Percentiles rank a stretch among this genome's conserved stretches.
These are phyloP conservation scores for Lithodes maja DNA, from an alignment of 2,888 invertebrate species.

Conservation along the genomic window DNA sequence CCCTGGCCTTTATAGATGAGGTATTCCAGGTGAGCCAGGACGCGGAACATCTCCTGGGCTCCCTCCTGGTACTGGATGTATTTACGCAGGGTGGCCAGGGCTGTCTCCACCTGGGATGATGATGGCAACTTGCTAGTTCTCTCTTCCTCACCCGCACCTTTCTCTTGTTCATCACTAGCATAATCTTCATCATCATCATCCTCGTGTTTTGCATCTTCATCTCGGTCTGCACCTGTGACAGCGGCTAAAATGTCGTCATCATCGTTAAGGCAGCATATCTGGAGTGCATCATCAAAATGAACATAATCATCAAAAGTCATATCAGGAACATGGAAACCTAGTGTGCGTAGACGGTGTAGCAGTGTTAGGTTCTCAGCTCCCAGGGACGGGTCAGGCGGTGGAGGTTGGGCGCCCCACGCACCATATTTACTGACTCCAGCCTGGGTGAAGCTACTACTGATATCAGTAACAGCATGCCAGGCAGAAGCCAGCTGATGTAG, in stretches of 20 bases:
- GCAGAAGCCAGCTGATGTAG: conserved; percentile 60
- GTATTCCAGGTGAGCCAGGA: conserved; percentile 63
- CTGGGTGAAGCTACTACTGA: conserved; percentile 57
- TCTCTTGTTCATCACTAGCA: conserved; percentile 5
- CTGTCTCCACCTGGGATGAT: conserved; percentile 53
- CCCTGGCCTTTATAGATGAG: conserved; percentile 61
- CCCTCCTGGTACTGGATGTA: conserved; percentile 67
- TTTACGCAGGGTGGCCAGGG: conserved; percentile 52
- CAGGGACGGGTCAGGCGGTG: conserved; percentile 42
- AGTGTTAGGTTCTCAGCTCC: conserved; percentile 41
- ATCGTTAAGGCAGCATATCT: conserved; percentile 57
- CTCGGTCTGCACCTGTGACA: conserved; percentile 57
- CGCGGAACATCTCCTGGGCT: conserved; percentile 65
- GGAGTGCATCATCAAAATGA: conserved; percentile 66
- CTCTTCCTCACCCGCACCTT: conserved; percentile 21
- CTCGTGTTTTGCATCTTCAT: conserved; percentile 50
- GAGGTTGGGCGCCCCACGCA: conserved; percentile 55
- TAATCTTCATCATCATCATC: conserved; percentile 41
- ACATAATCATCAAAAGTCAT: conserved; percentile 65
- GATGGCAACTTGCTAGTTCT: conserved; percentile 42
- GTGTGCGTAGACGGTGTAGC: conserved; percentile 43
- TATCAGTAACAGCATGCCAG: conserved; percentile 65
- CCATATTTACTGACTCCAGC: conserved; percentile 63
- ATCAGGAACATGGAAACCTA: conserved; percentile 52
- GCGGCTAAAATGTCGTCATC: conserved; percentile 63